Base-by-base conservation (phyloP, 2,888 invertebrate species). In the Electrophaes corylata region DNA sequence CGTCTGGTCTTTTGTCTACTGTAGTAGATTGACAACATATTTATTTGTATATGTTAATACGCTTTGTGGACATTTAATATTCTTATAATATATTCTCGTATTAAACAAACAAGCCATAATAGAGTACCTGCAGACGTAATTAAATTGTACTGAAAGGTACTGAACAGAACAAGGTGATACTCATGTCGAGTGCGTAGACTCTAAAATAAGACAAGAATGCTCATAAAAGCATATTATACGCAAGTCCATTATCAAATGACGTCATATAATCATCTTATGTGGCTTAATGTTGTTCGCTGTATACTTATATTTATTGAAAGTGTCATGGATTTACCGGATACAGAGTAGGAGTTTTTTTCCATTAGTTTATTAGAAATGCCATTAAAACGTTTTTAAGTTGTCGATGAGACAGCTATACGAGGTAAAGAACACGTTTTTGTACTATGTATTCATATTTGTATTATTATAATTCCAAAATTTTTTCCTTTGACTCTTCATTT, bases 151-250 rank as follows among this genome's bases (percentile, higher is more conserved):
- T 41, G 23, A 6, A 43, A 35, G 35, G 14, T 14, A 31, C 16
- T 46, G 14, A 2, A 23, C 3, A 19, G 14, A 2, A 23, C 3
- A 19, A n/a, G 12, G 4, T 16, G 1, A 16, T 20, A 14, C 23
- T 41, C 11, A 37, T 4, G 18, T 45, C 45, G 19, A 67, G 60
- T 64, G 57, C 56, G 56, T 68, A 65, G 51, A 52, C 53, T 46
- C 49, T 54, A 69, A 65, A 67, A 66, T 67, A 69, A 65, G 55
- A 75, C 63, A 71, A 78, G 77, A 75, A 79, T 77, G 67, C 67
- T 69, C 37, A n/a, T 16, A 16, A 37, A 16, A 10, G 37, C 26
- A 29, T 29, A 64, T 66, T 67, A 58, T 56, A 48, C 49, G 49
- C 54, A 40, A 56, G 50, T 54, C 64, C 63, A 70, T 66, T 58